phyloP scores from a whole-genome alignment of 2,888 invertebrate species.

The Nymphalis urticae region DNA sequence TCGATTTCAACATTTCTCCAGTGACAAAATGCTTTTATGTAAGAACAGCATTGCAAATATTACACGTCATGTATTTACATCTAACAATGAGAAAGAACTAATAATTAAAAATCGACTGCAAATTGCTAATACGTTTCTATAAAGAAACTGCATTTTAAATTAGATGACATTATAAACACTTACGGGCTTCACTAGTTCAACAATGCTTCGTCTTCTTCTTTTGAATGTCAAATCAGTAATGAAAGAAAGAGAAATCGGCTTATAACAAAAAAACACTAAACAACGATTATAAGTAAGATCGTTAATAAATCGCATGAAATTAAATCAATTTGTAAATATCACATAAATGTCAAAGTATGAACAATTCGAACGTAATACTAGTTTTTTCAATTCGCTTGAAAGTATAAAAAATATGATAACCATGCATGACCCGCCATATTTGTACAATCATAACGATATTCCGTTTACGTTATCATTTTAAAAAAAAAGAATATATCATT shows the following conservation, averaged over 20 bases:
- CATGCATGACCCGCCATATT: not conserved
- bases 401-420: not conserved
- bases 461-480: not conserved
- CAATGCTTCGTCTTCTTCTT: too few relatives aligned
- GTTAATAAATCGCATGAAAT: too few relatives aligned
- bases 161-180: conserved; percentile 1
- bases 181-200: not conserved
- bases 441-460: not conserved
- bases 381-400: conserved; percentile 5
- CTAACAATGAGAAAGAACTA: too few relatives aligned
- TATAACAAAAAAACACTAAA: too few relatives aligned
- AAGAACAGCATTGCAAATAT: too few relatives aligned
- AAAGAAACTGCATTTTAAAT: not conserved
- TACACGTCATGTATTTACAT: too few relatives aligned
- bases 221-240: too few relatives aligned
- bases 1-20: too few relatives aligned
- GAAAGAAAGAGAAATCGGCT: too few relatives aligned
- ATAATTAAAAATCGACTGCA: not conserved
- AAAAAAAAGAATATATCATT: conserved; percentile 3
- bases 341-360: conserved; percentile 5
- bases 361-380: not conserved
- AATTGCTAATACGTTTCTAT: not conserved
- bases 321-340: too few relatives aligned
- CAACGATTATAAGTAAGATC: too few relatives aligned
- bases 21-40: too few relatives aligned